These are phyloP conservation scores for Esox lucius DNA, from an alignment of 2,797 vertebrate genomes.

Conservation along the genomic window DNA sequence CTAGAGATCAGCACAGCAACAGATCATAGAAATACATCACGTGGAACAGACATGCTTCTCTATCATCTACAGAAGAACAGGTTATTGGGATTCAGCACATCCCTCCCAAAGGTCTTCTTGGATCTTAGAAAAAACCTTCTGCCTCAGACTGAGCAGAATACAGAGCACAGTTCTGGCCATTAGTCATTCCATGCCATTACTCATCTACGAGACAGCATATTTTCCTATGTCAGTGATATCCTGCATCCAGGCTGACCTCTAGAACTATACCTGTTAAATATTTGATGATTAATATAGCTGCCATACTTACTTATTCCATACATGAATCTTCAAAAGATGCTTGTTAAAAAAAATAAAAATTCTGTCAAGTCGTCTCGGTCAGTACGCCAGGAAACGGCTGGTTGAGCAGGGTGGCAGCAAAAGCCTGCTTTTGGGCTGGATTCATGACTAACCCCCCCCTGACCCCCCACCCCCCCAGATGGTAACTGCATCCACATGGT, in stretches of 20 bases:
- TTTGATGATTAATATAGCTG: not conserved
- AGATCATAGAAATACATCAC: not conserved
- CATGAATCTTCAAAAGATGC: not conserved
- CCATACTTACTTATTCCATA: not conserved
- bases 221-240: not conserved
- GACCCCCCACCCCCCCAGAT: conserved; percentile 67
- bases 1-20: not conserved
- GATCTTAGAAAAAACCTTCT: not conserved
- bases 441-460: not conserved
- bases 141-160: not conserved
- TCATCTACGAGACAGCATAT: not conserved
- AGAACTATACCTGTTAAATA: not conserved
- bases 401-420: not conserved
- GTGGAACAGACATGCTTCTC: not conserved
- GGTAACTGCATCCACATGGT: conserved; percentile 99
- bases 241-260: not conserved
- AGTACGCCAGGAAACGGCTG: not conserved
- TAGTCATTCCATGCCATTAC: not conserved
- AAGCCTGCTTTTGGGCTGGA: not conserved
- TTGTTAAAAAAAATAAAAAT: no score
- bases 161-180: not conserved
- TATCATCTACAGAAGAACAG: not conserved
- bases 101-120: not conserved
- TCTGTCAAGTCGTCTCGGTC: not conserved
- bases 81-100: not conserved